These are phyloP conservation scores for Bombus polaris DNA, from an alignment of 1,140 invertebrate species.

Conservation along the genomic window DNA sequence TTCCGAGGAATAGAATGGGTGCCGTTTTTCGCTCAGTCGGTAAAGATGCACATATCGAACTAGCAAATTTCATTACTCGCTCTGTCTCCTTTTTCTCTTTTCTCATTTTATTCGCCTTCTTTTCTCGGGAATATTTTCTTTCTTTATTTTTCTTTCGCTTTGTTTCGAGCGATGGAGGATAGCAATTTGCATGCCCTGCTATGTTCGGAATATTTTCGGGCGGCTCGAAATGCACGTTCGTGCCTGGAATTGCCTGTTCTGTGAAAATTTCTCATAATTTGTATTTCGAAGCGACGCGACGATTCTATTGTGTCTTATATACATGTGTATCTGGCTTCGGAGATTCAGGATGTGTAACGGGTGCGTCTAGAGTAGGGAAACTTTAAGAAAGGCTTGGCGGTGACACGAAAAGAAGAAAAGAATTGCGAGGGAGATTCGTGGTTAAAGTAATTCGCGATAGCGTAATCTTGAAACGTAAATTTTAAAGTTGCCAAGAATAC, in stretches of 20 bases:
- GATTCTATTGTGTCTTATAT: too few relatives aligned
- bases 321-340: too few relatives aligned
- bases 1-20: slow-evolving; percentile 4
- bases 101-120: neutral
- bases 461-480: neutral
- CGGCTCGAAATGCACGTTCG: neutral
- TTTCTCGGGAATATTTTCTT: neutral
- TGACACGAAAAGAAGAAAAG: too few relatives aligned
- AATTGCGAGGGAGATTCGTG: too few relatives aligned
- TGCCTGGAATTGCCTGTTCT: neutral
- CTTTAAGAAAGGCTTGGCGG: too few relatives aligned
- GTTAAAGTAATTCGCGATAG: too few relatives aligned
- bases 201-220: neutral
- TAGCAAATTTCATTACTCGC: neutral
- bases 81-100: neutral
- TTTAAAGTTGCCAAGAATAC: neutral
- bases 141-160: neutral
- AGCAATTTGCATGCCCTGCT: neutral
- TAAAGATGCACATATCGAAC: slow-evolving; percentile 25
- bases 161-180: neutral
- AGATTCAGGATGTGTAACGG: too few relatives aligned
- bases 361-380: too few relatives aligned
- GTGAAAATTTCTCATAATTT: neutral
- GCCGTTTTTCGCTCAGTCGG: neutral
- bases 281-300: neutral